A percentile compares a stretch with the other conserved stretches of the same genome.
These are phyloP conservation scores for Rotaria macrura DNA, from an alignment of 2,888 invertebrate species.

Conservation along the genomic window DNA sequence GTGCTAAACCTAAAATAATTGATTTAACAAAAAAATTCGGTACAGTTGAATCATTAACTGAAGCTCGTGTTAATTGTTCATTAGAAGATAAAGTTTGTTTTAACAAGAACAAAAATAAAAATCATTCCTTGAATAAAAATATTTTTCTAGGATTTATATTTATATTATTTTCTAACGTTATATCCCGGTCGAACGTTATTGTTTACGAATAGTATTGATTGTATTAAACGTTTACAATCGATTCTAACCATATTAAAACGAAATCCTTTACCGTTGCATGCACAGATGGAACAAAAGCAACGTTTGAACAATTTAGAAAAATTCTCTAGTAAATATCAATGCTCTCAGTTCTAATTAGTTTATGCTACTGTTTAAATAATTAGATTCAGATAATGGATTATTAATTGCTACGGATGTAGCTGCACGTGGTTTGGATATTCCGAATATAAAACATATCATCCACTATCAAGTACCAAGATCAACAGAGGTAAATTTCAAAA, in stretches of 20 bases:
- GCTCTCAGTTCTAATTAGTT: not conserved
- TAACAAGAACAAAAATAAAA: slow-evolving; percentile 58
- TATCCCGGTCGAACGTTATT: slow-evolving; percentile 82
- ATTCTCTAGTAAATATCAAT: slow-evolving; percentile 50
- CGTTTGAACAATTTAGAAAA: slow-evolving; percentile 81
- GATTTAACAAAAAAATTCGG: slow-evolving; percentile 75
- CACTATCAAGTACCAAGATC: slow-evolving; percentile 93
- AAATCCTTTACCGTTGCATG: slow-evolving; percentile 54
- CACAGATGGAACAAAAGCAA: slow-evolving; percentile 79
- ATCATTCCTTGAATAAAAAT: not conserved
- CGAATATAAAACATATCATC: slow-evolving; percentile 79
- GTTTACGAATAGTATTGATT: slow-evolving; percentile 70
- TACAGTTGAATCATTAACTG: slow-evolving; percentile 69
- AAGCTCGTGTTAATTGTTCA: slow-evolving; percentile 62
- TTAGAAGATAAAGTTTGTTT: slow-evolving; percentile 44
- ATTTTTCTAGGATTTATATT: slow-evolving; percentile 64
- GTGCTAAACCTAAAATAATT: slow-evolving; percentile 72
- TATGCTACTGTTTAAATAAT: slow-evolving; percentile 25
- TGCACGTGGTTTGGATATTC: slow-evolving; percentile 87
- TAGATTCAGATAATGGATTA: slow-evolving; percentile 57
- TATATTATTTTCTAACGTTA: slow-evolving; percentile 74
- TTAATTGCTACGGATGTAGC: slow-evolving; percentile 89
- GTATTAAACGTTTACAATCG: slow-evolving; percentile 64
- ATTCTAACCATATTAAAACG: slow-evolving; percentile 46
- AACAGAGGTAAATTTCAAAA: slow-evolving; percentile 57